Conservation (phyloP, 2,888 invertebrate genomes). For the Tromatobia lineatoria region DNA sequence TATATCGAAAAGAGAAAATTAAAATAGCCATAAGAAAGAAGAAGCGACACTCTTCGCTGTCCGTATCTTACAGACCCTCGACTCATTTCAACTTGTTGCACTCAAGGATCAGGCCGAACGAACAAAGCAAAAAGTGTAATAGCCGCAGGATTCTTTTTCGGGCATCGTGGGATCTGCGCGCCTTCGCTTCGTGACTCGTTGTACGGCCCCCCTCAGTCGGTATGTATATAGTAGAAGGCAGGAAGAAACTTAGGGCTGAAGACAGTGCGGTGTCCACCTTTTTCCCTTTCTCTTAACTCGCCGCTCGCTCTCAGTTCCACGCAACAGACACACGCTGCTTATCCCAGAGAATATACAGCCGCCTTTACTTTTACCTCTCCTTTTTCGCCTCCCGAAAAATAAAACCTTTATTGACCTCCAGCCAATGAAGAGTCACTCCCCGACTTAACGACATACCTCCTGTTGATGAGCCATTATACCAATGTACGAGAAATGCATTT, state of each 20-base stretch:
- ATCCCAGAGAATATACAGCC: not conserved
- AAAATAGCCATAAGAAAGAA: not conserved
- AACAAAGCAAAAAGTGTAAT: conserved; percentile 33
- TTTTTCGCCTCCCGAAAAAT: conserved; percentile 61
- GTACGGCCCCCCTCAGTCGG: conserved; percentile 20
- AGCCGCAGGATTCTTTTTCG: conserved; percentile 53
- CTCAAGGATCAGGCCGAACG: not conserved
- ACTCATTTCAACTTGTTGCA: not conserved
- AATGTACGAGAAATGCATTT: not conserved
- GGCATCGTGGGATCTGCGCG: conserved; percentile 51
- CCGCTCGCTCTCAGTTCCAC: not conserved
- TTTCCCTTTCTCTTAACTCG: conserved; percentile 3
- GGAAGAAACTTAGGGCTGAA: not conserved
- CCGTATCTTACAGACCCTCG: not conserved
- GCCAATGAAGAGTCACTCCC: conserved; percentile 66
- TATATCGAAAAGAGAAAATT: not conserved
- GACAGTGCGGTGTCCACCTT: not conserved
- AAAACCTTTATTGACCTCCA: conserved; percentile 73
- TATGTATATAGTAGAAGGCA: not conserved
- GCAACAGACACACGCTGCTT: not conserved
- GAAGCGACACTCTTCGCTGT: conserved; percentile 2
- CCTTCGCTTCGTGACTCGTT: conserved; percentile 14
- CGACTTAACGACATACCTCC: conserved; percentile 33
- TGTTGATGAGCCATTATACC: not conserved
- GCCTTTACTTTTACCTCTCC: not conserved